Evolutionary conservation across 2,888 invertebrate genomes (phyloP), one percentile per base, ranked within the genome.

Genomic region (Heteromyza rotundicornis): DNA sequence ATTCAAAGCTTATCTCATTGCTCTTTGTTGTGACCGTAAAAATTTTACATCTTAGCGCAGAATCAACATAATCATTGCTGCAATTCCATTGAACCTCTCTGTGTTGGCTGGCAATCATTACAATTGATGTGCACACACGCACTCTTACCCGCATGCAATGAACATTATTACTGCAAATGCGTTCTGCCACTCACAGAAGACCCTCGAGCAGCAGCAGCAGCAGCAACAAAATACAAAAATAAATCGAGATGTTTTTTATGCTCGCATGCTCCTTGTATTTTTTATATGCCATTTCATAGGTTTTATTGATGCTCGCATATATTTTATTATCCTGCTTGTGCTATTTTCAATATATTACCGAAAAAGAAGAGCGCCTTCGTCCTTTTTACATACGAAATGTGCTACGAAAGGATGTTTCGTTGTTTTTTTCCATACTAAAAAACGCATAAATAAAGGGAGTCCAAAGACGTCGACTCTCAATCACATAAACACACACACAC

Each of bases 331-430:
- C 70, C 76, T 70, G 69, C 70, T 73, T n/a, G 73, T 70, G 75
- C 77, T 75, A 79, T 79, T 77, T 77, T 77, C 73, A 77, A 77
- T 79, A 75, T 72, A 79, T 76, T 76, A 76, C 75, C n/a, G n/a
- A n/a, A 49, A 32, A 47, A 24, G 75, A 65, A n/a, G n/a, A 64
- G 67, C 65, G 73, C 70, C 62, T 64, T 69, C 63, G 57, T 62
- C 63, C 68, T 74, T 69, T 70, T 76, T 75, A 76, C 74, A 77
- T 77, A 72, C 75, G 66, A 47, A 61, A n/a, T 52, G 44, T 54
- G 22, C 44, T 22, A 23, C 36, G 55, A 49, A 35, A 35, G 55
- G 51, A 57, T 53, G 23, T 35, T 20, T 10, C 35, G 36, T 24
- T 5, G 57, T 27, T 55, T 68, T 70, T 77, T 77, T 70, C 75